Conservation (phyloP, 2,888 invertebrate species). For the Parapristionchus giblindavisi region DNA sequence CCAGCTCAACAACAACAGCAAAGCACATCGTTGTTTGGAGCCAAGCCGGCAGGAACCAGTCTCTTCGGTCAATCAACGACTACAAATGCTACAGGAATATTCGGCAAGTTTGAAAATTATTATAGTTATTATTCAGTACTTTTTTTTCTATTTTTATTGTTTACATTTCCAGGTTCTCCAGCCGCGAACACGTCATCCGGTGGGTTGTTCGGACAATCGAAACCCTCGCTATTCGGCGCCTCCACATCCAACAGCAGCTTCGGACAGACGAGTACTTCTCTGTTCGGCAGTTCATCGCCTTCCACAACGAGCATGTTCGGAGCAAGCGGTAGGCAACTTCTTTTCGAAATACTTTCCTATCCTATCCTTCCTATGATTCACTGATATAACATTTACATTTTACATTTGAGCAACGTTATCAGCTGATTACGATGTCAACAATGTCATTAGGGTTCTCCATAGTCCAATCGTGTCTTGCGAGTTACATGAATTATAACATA, state of each 20-base stretch:
- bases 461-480: too few species aligned
- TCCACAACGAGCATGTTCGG: constrained; percentile 7
- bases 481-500: too few species aligned
- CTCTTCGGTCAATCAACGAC: constrained; percentile 39
- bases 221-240: constrained; percentile 37
- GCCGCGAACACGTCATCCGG: constrained; percentile 52
- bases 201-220: constrained; percentile 73
- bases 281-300: constrained; percentile 25
- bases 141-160: not conserved
- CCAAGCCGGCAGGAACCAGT: constrained; percentile 41
- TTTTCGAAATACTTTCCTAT: too few species aligned
- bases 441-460: too few species aligned
- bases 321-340: too few species aligned
- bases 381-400: too few species aligned
- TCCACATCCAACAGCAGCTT: constrained; percentile 28
- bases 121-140: not conserved
- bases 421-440: too few species aligned
- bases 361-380: too few species aligned
- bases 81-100: constrained; percentile 10
- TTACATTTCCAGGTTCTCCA: constrained; percentile 10
- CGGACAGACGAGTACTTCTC: constrained; percentile 45
- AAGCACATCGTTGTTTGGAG: constrained; percentile 43
- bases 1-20: constrained; percentile 42
- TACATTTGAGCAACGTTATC: too few species aligned
- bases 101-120: too few species aligned